phyloP scores from a whole-genome alignment of 2,888 invertebrate species.

The Ophioninae sp. region DNA sequence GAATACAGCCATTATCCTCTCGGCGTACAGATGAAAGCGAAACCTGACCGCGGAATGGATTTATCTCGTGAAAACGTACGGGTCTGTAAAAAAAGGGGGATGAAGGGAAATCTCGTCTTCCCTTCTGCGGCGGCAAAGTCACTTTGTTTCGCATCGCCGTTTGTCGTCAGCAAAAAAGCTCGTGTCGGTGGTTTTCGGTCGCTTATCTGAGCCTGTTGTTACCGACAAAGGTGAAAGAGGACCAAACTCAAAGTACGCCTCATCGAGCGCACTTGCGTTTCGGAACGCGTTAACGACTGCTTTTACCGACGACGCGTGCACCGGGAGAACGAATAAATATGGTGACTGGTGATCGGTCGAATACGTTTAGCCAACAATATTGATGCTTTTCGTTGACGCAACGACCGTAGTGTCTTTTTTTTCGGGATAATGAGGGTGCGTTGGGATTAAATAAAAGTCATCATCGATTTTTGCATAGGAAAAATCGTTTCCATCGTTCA shows the following conservation, averaged over 20 bases:
- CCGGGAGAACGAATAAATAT: neutral
- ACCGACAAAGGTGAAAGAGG: slow-evolving; percentile 22
- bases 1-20: slow-evolving; percentile 78
- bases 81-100: slow-evolving; percentile 47
- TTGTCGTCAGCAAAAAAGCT: slow-evolving; percentile 53
- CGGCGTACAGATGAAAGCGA: slow-evolving; percentile 77
- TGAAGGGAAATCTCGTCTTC: slow-evolving; percentile 51
- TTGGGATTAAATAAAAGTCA: neutral
- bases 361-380: neutral
- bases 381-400: neutral
- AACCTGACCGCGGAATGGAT: slow-evolving; percentile 78
- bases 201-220: slow-evolving; percentile 38
- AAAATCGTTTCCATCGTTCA: neutral
- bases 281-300: neutral
- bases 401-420: neutral
- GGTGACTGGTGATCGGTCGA: neutral
- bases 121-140: slow-evolving; percentile 47
- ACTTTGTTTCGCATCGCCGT: slow-evolving; percentile 53
- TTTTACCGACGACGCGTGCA: neutral
- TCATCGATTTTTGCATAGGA: neutral
- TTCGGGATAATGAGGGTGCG: neutral
- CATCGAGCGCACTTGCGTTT: neutral
- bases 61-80: slow-evolving; percentile 69
- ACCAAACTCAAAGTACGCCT: slow-evolving; percentile 11
- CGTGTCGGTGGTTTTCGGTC: slow-evolving; percentile 42